Percentiles rank a stretch among this genome's conserved stretches.
Evolutionary conservation across 2,797 vertebrate genomes (phyloP).

Genomic region (Gambusia yucatana): DNA sequence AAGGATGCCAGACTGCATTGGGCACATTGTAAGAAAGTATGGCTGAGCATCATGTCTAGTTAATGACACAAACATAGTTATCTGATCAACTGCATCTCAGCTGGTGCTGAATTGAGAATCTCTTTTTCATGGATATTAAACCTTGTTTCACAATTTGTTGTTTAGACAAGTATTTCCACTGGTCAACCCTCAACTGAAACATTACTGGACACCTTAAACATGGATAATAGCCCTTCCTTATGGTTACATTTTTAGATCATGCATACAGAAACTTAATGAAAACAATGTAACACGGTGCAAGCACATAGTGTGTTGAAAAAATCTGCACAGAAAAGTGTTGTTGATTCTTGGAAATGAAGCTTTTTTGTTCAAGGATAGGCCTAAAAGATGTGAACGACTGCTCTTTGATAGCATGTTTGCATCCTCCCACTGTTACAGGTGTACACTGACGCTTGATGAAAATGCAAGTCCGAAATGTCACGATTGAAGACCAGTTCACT

Average conservation of each 20-base stretch:
- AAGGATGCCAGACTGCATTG: neutral
- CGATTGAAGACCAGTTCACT: slow-evolving; percentile 43
- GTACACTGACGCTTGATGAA: slow-evolving; percentile 39
- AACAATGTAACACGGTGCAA: neutral
- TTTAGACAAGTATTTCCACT: neutral
- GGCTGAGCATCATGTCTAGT: neutral
- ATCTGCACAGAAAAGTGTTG: slow-evolving; percentile 12
- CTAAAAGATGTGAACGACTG: slow-evolving; percentile 31
- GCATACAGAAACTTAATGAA: neutral
- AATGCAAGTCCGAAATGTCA: slow-evolving; percentile 40
- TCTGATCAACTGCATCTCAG: neutral
- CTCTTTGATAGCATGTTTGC: slow-evolving; percentile 56
- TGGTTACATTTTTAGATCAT: neutral
- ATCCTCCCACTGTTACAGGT: slow-evolving; percentile 49
- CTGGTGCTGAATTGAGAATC: too few relatives aligned
- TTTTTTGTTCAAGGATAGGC: slow-evolving; percentile 1
- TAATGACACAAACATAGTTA: neutral
- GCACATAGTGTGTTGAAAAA: neutral
- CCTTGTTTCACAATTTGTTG: neutral
- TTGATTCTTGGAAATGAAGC: slow-evolving; percentile 12
- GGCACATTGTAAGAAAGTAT: neutral
- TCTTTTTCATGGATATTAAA: neutral
- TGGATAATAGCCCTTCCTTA: neutral
- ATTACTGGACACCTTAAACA: neutral
- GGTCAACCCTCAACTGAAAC: neutral